Percentiles rank a stretch among this genome's conserved stretches.
Conservation (phyloP, 2,797 vertebrate species). For the Megalops cyprinoides region DNA sequence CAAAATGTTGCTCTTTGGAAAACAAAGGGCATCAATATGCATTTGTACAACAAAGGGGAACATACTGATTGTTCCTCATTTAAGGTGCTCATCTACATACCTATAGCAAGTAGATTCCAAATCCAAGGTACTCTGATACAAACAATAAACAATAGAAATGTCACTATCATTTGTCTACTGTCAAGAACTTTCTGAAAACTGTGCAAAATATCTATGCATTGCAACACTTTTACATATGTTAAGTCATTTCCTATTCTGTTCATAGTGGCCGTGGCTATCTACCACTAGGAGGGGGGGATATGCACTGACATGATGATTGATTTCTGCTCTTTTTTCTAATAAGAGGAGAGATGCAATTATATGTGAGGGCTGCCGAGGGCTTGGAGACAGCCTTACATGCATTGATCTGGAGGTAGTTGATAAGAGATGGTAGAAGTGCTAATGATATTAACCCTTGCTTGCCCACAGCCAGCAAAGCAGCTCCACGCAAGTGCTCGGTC, state of each 20-base stretch:
- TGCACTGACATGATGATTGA: constrained; percentile 45
- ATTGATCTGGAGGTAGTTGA: constrained; percentile 30
- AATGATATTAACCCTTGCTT: constrained; percentile 3
- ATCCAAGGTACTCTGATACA: too few relatives aligned
- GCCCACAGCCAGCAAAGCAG: neutral
- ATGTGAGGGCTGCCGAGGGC: constrained; percentile 31
- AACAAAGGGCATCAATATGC: neutral
- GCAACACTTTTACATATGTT: too few relatives aligned
- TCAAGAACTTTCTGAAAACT: neutral
- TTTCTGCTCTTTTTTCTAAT: constrained; percentile 52
- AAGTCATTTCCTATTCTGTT: constrained; percentile 20
- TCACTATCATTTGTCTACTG: neutral
- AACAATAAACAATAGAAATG: neutral
- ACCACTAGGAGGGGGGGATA: constrained; percentile 33
- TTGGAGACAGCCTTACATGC: constrained; percentile 31
- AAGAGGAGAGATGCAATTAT: constrained; percentile 53
- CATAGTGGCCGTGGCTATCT: constrained; percentile 16
- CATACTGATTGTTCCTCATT: neutral
- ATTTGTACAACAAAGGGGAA: neutral
- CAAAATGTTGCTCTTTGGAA: neutral
- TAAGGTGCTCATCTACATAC: neutral
- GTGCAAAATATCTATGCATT: neutral
- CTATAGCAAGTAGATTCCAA: neutral
- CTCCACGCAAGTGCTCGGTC: neutral
- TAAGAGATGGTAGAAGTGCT: constrained; percentile 13